Evolutionary conservation across 2,113 vertebrate species (phyloP), one percentile per base, ranked within the genome.

Genomic region (Calidris pygmaea): DNA sequence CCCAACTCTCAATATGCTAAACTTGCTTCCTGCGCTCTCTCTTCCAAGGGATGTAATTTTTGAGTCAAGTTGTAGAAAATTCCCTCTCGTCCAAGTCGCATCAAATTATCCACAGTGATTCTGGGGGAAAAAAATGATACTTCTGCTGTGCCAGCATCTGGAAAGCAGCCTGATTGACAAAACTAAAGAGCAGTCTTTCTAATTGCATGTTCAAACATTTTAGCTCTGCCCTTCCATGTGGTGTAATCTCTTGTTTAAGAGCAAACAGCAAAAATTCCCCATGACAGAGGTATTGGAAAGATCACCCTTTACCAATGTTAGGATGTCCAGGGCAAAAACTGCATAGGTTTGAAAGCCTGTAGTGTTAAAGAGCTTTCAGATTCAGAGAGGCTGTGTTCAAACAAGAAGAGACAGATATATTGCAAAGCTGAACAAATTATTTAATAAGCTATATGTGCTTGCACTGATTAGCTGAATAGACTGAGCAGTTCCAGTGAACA

Each of bases 21-120:
- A 85, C 80, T 52, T 65, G 19, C 35, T 92, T 95, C 14, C 23
- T 94, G 75, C 70, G 37, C 71, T 89, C 84, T 48, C 16, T 94
- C 45, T 75, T 93, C 58, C 56, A 63, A 65, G 56, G 22, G 10
- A 16, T 81, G 24, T 72, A 91, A 84, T 89, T 89, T 92, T 86
- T 93, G 47, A 95, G 20, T 81, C 20, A 68, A 95, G 53, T 43
- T 88, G 82, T 71, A 93, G 59, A 90, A 95, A 87, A 96, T 65
- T 83, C 84, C 41, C 77, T 78, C 48, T 65, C 2, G 0, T 93
- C n/a, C 93, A 89, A 96, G 43, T 87, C 16, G 5, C 39, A 95
- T 92, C 45, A 86, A 95, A 96, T 90, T 93, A 96, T 60, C 87
- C 79, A 86, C 50, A 96, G 39, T 48, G 48, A 92, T 95, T 96